phyloP scores from a whole-genome alignment of 2,888 invertebrate genomes.

The Nineta flava region DNA sequence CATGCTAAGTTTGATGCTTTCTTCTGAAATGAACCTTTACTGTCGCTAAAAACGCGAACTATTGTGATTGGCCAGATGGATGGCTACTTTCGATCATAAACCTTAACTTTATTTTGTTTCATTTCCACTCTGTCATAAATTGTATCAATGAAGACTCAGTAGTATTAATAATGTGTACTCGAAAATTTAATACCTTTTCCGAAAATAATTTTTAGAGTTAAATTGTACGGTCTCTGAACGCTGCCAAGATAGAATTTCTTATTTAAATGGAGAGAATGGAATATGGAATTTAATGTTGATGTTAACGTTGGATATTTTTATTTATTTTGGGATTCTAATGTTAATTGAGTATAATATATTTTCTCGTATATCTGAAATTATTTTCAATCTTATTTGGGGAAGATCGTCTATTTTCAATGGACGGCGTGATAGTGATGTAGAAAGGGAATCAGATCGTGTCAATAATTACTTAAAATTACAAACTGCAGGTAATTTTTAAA shows the following conservation, averaged over 20 bases:
- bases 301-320: neutral
- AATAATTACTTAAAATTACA: neutral
- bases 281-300: neutral
- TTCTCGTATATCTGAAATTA: neutral
- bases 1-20: too few relatives aligned
- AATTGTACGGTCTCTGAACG: neutral
- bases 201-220: neutral
- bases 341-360: neutral
- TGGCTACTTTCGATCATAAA: too few relatives aligned
- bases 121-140: too few relatives aligned
- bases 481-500: too few relatives aligned
- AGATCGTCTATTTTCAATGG: neutral
- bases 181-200: too few relatives aligned
- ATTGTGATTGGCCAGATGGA: too few relatives aligned
- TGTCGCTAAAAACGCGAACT: too few relatives aligned
- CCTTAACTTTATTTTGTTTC: too few relatives aligned
- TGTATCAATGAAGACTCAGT: too few relatives aligned
- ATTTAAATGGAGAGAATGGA: neutral
- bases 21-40: too few relatives aligned
- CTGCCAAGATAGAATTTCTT: neutral
- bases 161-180: too few relatives aligned
- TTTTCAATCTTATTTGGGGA: neutral
- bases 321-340: neutral
- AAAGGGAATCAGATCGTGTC: neutral
- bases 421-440: neutral